phyloP scores from a whole-genome alignment of 2,113 vertebrate species.

The Anarhynchus alexandrinus region DNA sequence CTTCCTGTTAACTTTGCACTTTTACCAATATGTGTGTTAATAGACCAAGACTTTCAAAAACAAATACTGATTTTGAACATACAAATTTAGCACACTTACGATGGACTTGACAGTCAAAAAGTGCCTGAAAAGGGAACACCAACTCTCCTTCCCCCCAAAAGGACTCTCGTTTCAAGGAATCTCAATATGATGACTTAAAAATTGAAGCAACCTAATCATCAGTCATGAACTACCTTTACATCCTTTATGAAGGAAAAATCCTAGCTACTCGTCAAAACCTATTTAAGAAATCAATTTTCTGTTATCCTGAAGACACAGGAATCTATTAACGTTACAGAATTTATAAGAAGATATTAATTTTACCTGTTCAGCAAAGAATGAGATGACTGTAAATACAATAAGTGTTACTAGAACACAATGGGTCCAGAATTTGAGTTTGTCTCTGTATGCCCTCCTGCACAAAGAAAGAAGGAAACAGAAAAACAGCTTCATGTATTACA shows the following conservation, averaged over 20 bases:
- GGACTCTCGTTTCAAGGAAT: not conserved
- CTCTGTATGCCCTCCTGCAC: constrained; percentile 89
- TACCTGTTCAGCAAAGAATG: constrained; percentile 99
- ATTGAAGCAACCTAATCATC: not conserved
- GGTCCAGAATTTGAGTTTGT: constrained; percentile 98
- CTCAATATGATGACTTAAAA: not conserved
- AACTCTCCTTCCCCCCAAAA: not conserved
- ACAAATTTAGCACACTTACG: not conserved
- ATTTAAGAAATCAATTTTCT: not conserved
- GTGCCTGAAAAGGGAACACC: not conserved
- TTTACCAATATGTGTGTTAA: not conserved
- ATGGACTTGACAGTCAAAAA: not conserved
- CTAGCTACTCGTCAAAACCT: not conserved
- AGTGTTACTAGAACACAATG: constrained; percentile 93
- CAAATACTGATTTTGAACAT: not conserved
- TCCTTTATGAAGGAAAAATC: not conserved
- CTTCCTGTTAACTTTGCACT: not conserved
- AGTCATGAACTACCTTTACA: not conserved
- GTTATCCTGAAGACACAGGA: not conserved
- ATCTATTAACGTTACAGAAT: not conserved
- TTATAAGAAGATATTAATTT: constrained; percentile 16
- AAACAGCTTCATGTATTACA: not conserved
- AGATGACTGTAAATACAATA: constrained; percentile 93
- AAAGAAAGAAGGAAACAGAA: constrained; percentile 46
- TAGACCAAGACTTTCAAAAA: not conserved